phyloP scores from a whole-genome alignment of 2,797 vertebrate species.

The Ctenopoma kingsleyae region DNA sequence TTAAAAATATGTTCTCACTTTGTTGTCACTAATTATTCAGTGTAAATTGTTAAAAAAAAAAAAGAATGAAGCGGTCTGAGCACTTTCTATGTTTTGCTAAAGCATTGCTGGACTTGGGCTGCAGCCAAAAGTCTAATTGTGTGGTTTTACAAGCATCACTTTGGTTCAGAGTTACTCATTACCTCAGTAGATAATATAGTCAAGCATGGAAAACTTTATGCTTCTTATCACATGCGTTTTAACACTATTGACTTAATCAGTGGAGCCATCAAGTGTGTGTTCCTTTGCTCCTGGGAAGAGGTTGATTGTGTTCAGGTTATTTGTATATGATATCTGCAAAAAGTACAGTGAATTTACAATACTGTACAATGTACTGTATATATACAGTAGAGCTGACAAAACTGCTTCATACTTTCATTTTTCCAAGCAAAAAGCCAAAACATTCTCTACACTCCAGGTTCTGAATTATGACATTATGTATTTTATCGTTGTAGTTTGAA shows the following conservation, averaged over 20 bases:
- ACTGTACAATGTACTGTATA: too few species aligned
- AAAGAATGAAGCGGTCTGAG: too few species aligned
- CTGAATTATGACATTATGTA: too few species aligned
- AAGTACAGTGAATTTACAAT: neutral
- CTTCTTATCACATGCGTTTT: constrained; percentile 27
- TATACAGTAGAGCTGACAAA: too few species aligned
- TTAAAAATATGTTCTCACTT: too few species aligned
- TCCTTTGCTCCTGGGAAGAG: neutral
- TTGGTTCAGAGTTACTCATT: constrained; percentile 64
- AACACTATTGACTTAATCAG: constrained; percentile 13
- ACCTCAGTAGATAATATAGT: constrained; percentile 54
- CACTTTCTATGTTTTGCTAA: too few species aligned
- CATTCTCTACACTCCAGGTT: too few species aligned
- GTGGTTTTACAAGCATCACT: constrained; percentile 57
- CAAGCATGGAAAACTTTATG: constrained; percentile 41
- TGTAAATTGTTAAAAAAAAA: too few species aligned
- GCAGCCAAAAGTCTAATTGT: constrained; percentile 59
- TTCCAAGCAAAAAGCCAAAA: too few species aligned
- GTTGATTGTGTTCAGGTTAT: neutral
- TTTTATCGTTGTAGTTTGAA: too few species aligned
- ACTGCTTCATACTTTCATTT: too few species aligned
- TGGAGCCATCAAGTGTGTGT: neutral
- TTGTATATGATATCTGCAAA: neutral
- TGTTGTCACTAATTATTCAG: too few species aligned
- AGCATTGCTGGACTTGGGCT: constrained; percentile 43